phyloP scores from a whole-genome alignment of 2,113 vertebrate species.

The Naja naja region DNA sequence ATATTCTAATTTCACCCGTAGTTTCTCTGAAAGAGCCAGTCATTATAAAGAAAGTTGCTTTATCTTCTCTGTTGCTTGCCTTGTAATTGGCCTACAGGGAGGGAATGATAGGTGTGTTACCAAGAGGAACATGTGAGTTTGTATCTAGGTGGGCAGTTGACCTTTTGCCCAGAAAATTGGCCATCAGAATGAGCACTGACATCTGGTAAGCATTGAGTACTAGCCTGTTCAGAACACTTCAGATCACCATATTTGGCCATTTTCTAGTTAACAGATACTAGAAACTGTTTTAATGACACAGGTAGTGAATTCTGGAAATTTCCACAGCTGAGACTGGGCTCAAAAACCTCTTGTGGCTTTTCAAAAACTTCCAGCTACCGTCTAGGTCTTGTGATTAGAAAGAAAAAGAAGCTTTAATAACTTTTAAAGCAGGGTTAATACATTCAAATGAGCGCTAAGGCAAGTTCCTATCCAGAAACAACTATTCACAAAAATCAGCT shows the following conservation, averaged over 20 bases:
- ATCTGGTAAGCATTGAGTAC: accelerated
- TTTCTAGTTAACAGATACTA: not conserved
- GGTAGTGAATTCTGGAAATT: not conserved
- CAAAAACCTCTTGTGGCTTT: not conserved
- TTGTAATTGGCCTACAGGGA: not conserved
- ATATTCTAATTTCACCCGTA: too few relatives aligned
- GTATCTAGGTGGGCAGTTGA: not conserved
- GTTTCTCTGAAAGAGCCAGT: not conserved
- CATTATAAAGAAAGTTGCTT: not conserved
- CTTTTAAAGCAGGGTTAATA: not conserved
- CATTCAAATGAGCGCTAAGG: not conserved
- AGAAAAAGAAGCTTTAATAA: not conserved
- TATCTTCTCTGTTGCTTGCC: not conserved
- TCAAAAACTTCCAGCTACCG: not conserved
- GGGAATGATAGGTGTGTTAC: not conserved
- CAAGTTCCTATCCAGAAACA: not conserved
- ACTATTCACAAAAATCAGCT: not conserved
- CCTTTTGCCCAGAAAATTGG: not conserved
- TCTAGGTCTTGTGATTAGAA: not conserved
- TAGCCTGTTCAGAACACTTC: accelerated
- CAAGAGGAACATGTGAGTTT: not conserved
- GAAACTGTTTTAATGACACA: not conserved
- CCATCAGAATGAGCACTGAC: not conserved
- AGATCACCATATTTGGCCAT: accelerated
- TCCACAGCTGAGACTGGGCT: not conserved